Conservation (phyloP, 2,797 vertebrate species). For the Hypotaenidia okinawae region DNA sequence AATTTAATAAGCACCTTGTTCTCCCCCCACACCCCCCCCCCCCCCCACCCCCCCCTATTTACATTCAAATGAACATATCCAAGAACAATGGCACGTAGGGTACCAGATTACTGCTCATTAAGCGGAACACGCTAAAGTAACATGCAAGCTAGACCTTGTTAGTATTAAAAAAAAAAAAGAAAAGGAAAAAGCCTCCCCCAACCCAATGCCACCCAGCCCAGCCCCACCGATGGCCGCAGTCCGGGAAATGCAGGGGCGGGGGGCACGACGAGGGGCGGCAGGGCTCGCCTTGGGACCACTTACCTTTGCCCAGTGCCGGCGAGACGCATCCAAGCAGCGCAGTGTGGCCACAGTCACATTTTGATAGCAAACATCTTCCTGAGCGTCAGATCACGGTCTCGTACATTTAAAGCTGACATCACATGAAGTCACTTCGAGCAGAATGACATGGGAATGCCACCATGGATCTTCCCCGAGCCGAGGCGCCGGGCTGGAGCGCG, state of each 20-base stretch:
- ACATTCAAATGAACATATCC: slow-evolving; percentile 90
- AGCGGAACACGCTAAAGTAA: slow-evolving; percentile 85
- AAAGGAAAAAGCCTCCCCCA: neutral
- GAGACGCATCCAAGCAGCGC: slow-evolving; percentile 82
- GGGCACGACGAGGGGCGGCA: neutral
- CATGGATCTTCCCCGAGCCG: slow-evolving; percentile 71
- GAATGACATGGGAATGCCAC: slow-evolving; percentile 87
- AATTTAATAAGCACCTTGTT: slow-evolving; percentile 93
- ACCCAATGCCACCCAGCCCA: neutral
- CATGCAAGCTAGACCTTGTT: slow-evolving; percentile 77
- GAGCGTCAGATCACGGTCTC: slow-evolving; percentile 86
- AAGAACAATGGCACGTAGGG: slow-evolving; percentile 90
- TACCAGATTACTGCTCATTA: slow-evolving; percentile 94
- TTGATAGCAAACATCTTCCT: slow-evolving; percentile 86
- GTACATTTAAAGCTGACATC: slow-evolving; percentile 89
- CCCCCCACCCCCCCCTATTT: slow-evolving; percentile 86
- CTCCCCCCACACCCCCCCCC: slow-evolving; percentile 52
- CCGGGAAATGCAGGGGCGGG: neutral
- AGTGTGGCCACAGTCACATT: slow-evolving; percentile 87
- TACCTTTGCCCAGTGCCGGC: slow-evolving; percentile 83
- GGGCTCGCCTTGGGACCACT: slow-evolving; percentile 47
- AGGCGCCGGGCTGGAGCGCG: slow-evolving; percentile 47
- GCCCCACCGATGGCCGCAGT: neutral
- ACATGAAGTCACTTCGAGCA: slow-evolving; percentile 84
- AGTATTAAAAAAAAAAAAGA: slow-evolving; percentile 32